Base-by-base conservation (phyloP, 2,888 invertebrate species). In the Isoperla grammatica region DNA sequence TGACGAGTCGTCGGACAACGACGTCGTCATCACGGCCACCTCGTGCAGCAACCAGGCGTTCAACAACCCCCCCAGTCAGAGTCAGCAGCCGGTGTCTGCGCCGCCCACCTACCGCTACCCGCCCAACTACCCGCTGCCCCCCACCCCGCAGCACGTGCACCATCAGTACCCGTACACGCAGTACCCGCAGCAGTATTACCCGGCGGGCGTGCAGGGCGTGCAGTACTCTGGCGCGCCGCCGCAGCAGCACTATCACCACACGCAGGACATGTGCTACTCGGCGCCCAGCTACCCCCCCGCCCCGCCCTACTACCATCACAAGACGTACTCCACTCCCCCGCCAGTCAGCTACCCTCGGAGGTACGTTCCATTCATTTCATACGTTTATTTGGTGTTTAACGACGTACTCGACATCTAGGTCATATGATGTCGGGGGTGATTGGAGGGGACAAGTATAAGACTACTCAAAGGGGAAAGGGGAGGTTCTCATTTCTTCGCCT, bases 261-360 rank as follows among this genome's bases (percentile, higher is more conserved):
- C 40, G 39, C 66, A 75, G 67, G 76, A 76, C 62, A 73, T 76
- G 71, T 76, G 76, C 71, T 76, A 76, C 64, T 73, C 64, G 19
- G 39, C 48, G 20, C 39, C 37, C 61, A 72, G 72, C 65, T 55
- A 42, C 17, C 68, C 67, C 9, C 71, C 68, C 22, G 45, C 57
- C 15, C 54, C 66, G 15, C 39, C 55, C 13, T 61, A 65, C 46
- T 58, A 62, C 22, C 61, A 63, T 56, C 64, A 62, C 48, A 65
- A 65, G 55, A 59, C 63, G 2, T 64, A 64, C 48, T 39, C 64
- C 13, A 55, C 60, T 50, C 62, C 62, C 8, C 62, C 62, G n/a
- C 57, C 61, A 19, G 46, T 60, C 29, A 15, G 20, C 17, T 60
- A 56, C 45, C 60, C 60, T 37, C 37, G 62, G 19, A 60, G 60